Base-by-base conservation (phyloP, 2,113 vertebrate species). In the Psilopsiagon aurifrons region DNA sequence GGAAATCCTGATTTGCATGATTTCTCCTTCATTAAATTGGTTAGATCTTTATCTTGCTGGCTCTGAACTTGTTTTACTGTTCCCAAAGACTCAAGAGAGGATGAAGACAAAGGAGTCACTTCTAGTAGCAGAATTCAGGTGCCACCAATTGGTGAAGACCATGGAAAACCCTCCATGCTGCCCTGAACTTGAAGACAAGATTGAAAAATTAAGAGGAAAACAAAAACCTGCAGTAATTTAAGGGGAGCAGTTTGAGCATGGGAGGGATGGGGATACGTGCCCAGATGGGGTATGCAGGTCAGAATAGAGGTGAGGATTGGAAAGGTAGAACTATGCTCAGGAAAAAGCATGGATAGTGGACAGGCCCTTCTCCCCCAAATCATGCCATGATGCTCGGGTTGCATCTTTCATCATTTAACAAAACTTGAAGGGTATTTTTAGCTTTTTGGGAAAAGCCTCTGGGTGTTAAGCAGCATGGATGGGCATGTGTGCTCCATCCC, bases 281-380 rank as follows among this genome's bases (percentile, higher is more conserved):
- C 20, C 1, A 1, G 10, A 27, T 10, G 10, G 17, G 11, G 16
- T 37, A 35, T 0, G 2, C 8, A 59, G 47, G 31, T 33, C 41
- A 70, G 49, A 39, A 31, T 22, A 62, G 33, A 22, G 35, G n/a
- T 37, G 47, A 89, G 73, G 43, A 29, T 0, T 17, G 25, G 49
- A 69, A 7, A 51, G 15, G 22, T 41, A 73, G 54, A 83, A 67
- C 4, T 55, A n/a, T 5, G 8, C 1, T 29, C 17, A 86, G 49
- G 44, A 41, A 66, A 70, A 74, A 28, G 6, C 22, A 46, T 1
- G 8, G 3, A 5, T 14, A 13, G 13, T 14, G 17, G 43, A 49
- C 12, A 69, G 47, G 18, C 10, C 17, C 59, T 5, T 31, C 35
- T 78, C 43, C 41, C 55, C 74, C 41, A 62, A n/a, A 78, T n/a